These are phyloP conservation scores for Ophion slaviceki DNA, from an alignment of 2,888 invertebrate species.

Conservation along the genomic window DNA sequence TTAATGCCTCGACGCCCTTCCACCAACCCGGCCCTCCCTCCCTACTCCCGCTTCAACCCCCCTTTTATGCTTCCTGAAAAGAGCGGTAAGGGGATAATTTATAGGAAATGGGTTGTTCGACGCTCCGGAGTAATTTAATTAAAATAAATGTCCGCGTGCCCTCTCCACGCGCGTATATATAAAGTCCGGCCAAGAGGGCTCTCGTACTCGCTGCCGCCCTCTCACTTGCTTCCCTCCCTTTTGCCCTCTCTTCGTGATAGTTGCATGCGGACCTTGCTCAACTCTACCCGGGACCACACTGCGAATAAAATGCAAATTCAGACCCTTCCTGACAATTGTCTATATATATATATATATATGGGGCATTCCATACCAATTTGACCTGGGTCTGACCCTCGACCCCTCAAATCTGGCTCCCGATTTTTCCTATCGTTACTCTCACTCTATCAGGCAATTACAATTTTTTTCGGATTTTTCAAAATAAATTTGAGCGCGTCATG, in stretches of 20 bases:
- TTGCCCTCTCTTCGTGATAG: neutral
- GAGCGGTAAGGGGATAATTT: constrained; percentile 82
- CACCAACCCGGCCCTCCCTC: neutral
- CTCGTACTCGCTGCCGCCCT: constrained; percentile 15
- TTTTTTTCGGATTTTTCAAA: too few relatives aligned
- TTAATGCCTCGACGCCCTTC: constrained; percentile 77
- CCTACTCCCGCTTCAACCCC: constrained; percentile 19
- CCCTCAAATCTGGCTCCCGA: too few relatives aligned
- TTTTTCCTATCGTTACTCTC: too few relatives aligned
- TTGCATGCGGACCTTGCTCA: constrained; percentile 66
- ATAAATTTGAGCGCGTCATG: too few relatives aligned
- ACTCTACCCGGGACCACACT: constrained; percentile 77
- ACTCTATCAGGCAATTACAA: too few relatives aligned
- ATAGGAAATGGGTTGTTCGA: constrained; percentile 84
- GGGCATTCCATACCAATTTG: too few relatives aligned
- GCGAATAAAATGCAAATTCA: constrained; percentile 84
- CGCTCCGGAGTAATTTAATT: constrained; percentile 83
- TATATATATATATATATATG: constrained; percentile 15
- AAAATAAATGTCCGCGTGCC: constrained; percentile 83
- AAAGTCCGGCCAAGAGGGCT: constrained; percentile 49
- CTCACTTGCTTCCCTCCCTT: neutral
- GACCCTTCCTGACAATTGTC: constrained; percentile 76
- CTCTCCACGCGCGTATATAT: constrained; percentile 14
- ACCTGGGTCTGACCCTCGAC: too few relatives aligned
- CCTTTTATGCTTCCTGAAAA: constrained; percentile 69